Conservation (phyloP, 2,113 vertebrate genomes). For the Harpagus bidentatus region DNA sequence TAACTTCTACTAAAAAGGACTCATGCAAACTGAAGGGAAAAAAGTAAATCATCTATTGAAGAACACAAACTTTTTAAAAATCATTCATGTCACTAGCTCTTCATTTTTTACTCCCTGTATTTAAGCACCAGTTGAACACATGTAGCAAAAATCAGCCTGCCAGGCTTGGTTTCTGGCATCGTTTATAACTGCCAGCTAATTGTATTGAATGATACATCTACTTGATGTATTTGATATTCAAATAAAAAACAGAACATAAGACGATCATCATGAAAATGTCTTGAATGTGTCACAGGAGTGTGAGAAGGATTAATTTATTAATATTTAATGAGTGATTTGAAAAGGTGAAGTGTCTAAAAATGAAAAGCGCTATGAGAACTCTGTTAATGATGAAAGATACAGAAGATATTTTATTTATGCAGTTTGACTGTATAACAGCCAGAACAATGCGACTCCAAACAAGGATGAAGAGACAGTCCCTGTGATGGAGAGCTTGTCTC, state of each 20-base stretch:
- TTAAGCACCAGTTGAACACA: conserved; percentile 2
- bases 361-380: conserved; percentile 14
- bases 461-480: background rate
- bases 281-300: conserved; percentile 12
- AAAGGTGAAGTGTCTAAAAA: conserved; percentile 61
- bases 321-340: conserved; percentile 57
- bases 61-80: background rate
- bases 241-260: conserved; percentile 33
- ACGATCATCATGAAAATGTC: conserved; percentile 39
- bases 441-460: background rate
- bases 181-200: conserved; percentile 36
- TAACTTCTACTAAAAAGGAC: background rate
- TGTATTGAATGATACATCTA: conserved; percentile 21
- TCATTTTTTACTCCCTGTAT: background rate
- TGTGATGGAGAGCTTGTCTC: background rate
- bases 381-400: conserved; percentile 34
- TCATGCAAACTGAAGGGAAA: background rate
- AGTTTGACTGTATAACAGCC: background rate
- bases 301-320: conserved; percentile 57
- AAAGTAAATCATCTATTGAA: background rate
- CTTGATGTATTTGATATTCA: conserved; percentile 51
- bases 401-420: conserved; percentile 46
- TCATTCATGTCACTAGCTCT: background rate
- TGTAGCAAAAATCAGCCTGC: conserved; percentile 8
- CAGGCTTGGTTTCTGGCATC: conserved; percentile 21